Base-by-base conservation (phyloP, 2,888 invertebrate species). In the Mesorhabditis sp. region DNA sequence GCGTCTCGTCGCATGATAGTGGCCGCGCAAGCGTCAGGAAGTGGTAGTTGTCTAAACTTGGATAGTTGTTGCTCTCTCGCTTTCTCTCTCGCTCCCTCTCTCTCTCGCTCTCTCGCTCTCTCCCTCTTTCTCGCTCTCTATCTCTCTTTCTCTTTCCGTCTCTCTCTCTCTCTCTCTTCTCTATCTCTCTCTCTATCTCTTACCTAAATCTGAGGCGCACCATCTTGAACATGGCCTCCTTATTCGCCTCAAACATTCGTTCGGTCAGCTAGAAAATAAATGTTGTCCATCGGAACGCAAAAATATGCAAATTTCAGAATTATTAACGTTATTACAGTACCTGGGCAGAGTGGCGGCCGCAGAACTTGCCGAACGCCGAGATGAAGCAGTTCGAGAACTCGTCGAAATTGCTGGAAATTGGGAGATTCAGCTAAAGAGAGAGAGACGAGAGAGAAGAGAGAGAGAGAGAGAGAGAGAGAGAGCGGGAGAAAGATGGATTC, bases 221-320 rank as follows among this genome's bases (percentile, higher is more conserved):
- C 80, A 80, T 80, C 42, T 73, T 78, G 69, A 77, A 77, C 65
- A 80, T 77, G 3, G 76, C 73, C 45, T 77, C 78, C 7, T 75
- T 67, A 50, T 76, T 78, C 68, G 70, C 69, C 43, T 75, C 75
- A 63, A 74, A 75, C 79, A 79, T 78, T 68, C 73, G 67, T 28
- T 73, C 72, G 10, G 78, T 75, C 41, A 79, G 74, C 78, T 79
- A 68, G 45, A 76, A 70, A 15, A 45, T 5, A n/a, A 45, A 43
- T 62, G n/a, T 41, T 43, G 4, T 13, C 41, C 15, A 45, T 13
- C 7, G n/a, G 6, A 42, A 10, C n/a, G 10, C n/a, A n/a, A 15
- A 6, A n/a, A 45, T 13, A 43, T 66, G 10, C 10, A 63, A n/a
- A 41, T 13, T 13, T 58, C 58, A 58, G 10, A 10, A 58, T 10